Base-by-base conservation (phyloP, 2,888 invertebrate genomes). In the Eubasilissa splendida region DNA sequence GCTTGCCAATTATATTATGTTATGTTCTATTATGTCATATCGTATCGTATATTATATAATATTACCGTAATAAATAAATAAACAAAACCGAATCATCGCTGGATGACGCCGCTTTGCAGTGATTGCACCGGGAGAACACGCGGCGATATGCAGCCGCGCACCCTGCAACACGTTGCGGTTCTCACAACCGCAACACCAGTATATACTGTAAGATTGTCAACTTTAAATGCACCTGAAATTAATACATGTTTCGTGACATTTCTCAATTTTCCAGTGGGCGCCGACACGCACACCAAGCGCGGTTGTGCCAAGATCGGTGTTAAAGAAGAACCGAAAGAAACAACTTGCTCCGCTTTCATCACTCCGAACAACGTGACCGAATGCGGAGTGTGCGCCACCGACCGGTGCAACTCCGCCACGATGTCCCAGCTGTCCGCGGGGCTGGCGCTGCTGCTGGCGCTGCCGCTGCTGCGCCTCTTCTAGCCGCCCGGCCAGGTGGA, bases 341-440 rank as follows among this genome's bases (percentile, higher is more conserved):
- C 8, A 11, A 56, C 56, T n/a, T 3, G 14, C 1, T 9, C 0
- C 2, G 54, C 33, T n/a, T n/a, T 56, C 7, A 4, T 9, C n/a
- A n/a, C 12, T 0, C 12, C 0, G 3, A 66, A 66, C 10, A 10
- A 54, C 11, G 4, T 58, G n/a, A 14, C 33, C 11, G 54, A 42
- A 12, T 73, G 73, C 42, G 58, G 73, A 56, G 58, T 73, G 12
- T 73, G 73, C 10, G 12, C 12, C 12, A 12, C 5, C 0, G n/a
- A 73, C 31, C 73, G 58, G 11, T 73, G 73, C 73, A 73, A 73
- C 73, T 58, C 58, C n/a, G 73, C 56, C 33, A n/a, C n/a, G 56
- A 12, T 33, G 9, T 31, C 54, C 12, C 56, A 73, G 33, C 10
- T 58, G 7, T 58, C 56, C 33, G 56, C 31, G 56, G 73, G 8